Conservation (phyloP, 2,797 vertebrate genomes). For the Staurois parvus region DNA sequence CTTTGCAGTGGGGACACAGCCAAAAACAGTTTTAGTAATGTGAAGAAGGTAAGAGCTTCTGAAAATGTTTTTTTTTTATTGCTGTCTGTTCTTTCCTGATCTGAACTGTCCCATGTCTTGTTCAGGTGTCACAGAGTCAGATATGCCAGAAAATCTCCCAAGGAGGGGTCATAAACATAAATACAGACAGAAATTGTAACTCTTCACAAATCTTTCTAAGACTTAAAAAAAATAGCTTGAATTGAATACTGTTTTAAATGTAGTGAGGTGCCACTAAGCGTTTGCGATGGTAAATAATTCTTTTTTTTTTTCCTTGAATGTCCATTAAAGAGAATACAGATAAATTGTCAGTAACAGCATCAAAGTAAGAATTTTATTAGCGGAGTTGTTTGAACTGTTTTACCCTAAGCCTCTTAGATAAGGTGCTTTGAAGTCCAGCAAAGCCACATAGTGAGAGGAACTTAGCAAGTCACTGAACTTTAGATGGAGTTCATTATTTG, state of each 20-base stretch:
- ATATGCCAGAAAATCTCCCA: too few relatives aligned
- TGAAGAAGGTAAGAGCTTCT: too few relatives aligned
- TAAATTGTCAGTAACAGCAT: slow-evolving; percentile 8
- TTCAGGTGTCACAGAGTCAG: too few relatives aligned
- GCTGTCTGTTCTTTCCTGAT: too few relatives aligned
- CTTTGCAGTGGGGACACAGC: too few relatives aligned
- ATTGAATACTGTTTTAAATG: background rate
- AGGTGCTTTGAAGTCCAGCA: slow-evolving; percentile 35
- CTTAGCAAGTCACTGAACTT: slow-evolving; percentile 3
- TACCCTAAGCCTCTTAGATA: slow-evolving; percentile 21
- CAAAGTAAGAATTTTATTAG: slow-evolving; percentile 29
- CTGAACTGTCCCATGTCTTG: too few relatives aligned
- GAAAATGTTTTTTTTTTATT: too few relatives aligned
- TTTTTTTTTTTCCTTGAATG: background rate
- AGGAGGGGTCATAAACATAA: too few relatives aligned
- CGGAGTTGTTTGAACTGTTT: slow-evolving; percentile 9
- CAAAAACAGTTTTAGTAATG: too few relatives aligned
- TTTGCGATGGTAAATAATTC: background rate
- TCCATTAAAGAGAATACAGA: background rate
- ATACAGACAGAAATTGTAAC: too few relatives aligned
- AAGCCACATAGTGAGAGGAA: slow-evolving; percentile 28
- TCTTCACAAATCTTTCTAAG: too few relatives aligned
- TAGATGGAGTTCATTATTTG: slow-evolving; percentile 10
- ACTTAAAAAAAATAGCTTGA: too few relatives aligned
- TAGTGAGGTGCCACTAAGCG: background rate